Percentiles rank a stretch among this genome's conserved stretches.
These are phyloP conservation scores for Brachystomella parvula DNA, from an alignment of 1,140 invertebrate genomes.

Conservation along the genomic window DNA sequence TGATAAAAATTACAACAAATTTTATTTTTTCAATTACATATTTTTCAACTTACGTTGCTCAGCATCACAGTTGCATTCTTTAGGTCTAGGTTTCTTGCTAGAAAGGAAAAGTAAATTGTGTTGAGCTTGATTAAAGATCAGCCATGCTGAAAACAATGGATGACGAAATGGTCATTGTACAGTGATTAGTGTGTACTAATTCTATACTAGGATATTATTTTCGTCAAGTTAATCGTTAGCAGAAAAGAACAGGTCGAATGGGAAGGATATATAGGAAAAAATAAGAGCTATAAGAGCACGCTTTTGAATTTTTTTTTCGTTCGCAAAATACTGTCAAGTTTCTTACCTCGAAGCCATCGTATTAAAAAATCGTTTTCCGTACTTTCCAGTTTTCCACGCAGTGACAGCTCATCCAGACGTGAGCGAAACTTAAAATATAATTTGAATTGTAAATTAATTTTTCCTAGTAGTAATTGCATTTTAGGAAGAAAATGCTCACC, in stretches of 20 bases:
- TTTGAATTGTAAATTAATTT: neutral
- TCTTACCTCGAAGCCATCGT: conserved; percentile 7
- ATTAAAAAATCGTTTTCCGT: neutral
- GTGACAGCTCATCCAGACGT: neutral
- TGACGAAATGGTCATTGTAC: neutral
- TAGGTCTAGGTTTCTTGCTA: conserved; percentile 1
- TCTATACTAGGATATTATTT: neutral
- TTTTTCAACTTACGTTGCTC: neutral
- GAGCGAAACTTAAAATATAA: neutral
- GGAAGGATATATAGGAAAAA: neutral
- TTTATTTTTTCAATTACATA: neutral
- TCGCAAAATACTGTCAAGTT: neutral
- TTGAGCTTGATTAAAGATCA: neutral
- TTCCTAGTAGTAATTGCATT: neutral
- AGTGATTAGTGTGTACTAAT: neutral
- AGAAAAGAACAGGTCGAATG: neutral
- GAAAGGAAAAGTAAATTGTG: neutral
- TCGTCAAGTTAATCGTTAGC: neutral
- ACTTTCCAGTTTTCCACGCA: neutral
- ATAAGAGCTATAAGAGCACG: neutral
- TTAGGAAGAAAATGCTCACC: neutral
- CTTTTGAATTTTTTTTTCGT: neutral
- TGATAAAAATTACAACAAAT: neutral
- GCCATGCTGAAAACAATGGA: neutral
- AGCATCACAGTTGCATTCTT: conserved; percentile 2